Evolutionary conservation across 2,797 vertebrate genomes (phyloP), one percentile per base, ranked within the genome.

Genomic region (Leucoraja ocellata): DNA sequence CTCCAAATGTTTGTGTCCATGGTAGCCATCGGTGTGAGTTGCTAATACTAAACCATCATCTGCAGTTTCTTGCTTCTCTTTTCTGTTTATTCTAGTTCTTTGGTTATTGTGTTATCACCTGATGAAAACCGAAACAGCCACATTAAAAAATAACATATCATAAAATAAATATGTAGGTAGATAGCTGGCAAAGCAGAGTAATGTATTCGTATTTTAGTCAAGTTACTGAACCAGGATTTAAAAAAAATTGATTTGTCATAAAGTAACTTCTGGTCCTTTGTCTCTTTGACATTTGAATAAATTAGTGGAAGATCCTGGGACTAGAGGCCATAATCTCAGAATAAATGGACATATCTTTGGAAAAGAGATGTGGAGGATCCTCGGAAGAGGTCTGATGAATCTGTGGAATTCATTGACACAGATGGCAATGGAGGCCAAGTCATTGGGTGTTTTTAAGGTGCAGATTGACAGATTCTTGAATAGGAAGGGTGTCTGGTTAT

Each of bases 261-360:
- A 74, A 46, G 90, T 74, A 54, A 74, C 71, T 92, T 76, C 54
- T 32, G 73, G 74, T 36, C 46, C 32, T 74, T 73, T 39, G 39
- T 23, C 65, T 73, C n/a, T 91, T 92, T 92, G 90, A 92, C 68
- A 91, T 73, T 73, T 91, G 88, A 91, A 21, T 73, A 74, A 74
- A 92, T 39, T 92, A 92, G 68, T 71, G 65, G 86, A 90, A 11
- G 39, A 46, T 1, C 39, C 39, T 46, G 2, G 2, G 39, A 46
- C 1, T 1, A 46, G 39, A 46, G 39, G 39, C 32, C 68, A 36
- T 65, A 90, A 68, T 65, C 65, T 68, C 65, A 32, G 16, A 68
- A 36, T 23, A 83, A 58, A 83, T 83, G 54, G 46, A 46, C 39
- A 46, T 46, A 46, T 2, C 39, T 46, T 46, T 46, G 39, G 39